These are phyloP conservation scores for Tricholaema leucomelas DNA, from an alignment of 2,113 vertebrate species.

Conservation along the genomic window DNA sequence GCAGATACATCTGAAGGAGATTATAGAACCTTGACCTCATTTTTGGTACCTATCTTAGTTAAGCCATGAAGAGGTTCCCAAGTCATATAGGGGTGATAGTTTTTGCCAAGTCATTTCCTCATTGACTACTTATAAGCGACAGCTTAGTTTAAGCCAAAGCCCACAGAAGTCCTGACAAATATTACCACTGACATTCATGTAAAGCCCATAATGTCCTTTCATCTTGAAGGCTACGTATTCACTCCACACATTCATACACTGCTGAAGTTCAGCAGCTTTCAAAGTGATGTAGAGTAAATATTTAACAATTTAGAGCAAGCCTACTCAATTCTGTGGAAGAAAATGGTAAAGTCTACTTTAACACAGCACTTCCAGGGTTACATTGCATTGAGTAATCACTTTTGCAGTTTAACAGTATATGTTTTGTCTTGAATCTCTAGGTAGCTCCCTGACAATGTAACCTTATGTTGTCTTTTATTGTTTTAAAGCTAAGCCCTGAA, in stretches of 20 bases:
- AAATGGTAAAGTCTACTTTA: background rate
- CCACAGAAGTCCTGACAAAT: background rate
- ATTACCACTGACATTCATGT: background rate
- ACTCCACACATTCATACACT: background rate
- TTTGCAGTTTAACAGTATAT: background rate
- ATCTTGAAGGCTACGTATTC: background rate
- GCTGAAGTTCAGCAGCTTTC: background rate
- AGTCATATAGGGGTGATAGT: background rate
- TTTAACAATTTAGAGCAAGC: background rate
- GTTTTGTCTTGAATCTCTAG: background rate
- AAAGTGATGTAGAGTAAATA: background rate
- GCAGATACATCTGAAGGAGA: background rate
- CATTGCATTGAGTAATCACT: background rate
- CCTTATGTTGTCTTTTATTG: background rate
- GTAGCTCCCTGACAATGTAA: background rate
- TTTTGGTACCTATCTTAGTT: background rate
- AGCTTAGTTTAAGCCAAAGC: background rate
- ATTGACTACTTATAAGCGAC: background rate
- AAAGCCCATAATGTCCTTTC: background rate
- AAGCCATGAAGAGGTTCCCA: background rate
- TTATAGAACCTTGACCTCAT: background rate
- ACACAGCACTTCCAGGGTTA: background rate
- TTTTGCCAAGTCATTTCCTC: background rate
- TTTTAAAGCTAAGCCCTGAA: background rate
- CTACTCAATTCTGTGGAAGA: background rate